Evolutionary conservation across 1,140 invertebrate species (phyloP), one percentile per base, ranked within the genome.

Genomic region (Drosophila pseudoananassae): DNA sequence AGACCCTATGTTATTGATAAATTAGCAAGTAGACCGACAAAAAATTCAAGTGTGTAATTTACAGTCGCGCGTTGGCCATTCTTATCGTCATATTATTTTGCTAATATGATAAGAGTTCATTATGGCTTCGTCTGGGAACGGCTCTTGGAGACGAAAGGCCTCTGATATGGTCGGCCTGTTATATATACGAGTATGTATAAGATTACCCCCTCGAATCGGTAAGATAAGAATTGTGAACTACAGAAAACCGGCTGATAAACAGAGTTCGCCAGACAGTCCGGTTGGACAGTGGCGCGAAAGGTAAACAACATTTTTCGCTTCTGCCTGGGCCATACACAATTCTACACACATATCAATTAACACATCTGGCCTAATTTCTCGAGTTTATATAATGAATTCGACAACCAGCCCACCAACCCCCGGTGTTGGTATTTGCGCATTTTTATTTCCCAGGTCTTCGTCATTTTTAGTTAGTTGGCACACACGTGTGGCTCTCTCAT

Each of bases 281-380:
- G 36, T 50, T 31, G 40, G 12, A 55, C 27, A 50, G 43, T 23
- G 38, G 38, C n/a, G 9, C 38, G 31, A 49, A 70, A 60, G 47
- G 74, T 83, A 83, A 78, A 81, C 69, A 81, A 64, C 50, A 51
- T 46, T 64, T 46, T 64, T 72, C n/a, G 15, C 36, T n/a, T 17
- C 12, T 4, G 29, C 15, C 31, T 7, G 14, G 50, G 27, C 25
- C 25, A 27, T 8, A 31, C n/a, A 31, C 38, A 55, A 17, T n/a
- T 46, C 14, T 49, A 36, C 12, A 20, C 2, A 33, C 25, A 20
- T 38, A 59, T 60, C 40, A 63, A 65, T 83, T 84, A 75, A 45
- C 76, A 84, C 56, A 64, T 60, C 51, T 79, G 59, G 58, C 51
- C 70, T 74, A 84, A 61, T 71, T 82, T 70, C 53, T 38, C 52